These are phyloP conservation scores for Diarsia brunnea DNA, from an alignment of 2,888 invertebrate species.

Conservation along the genomic window DNA sequence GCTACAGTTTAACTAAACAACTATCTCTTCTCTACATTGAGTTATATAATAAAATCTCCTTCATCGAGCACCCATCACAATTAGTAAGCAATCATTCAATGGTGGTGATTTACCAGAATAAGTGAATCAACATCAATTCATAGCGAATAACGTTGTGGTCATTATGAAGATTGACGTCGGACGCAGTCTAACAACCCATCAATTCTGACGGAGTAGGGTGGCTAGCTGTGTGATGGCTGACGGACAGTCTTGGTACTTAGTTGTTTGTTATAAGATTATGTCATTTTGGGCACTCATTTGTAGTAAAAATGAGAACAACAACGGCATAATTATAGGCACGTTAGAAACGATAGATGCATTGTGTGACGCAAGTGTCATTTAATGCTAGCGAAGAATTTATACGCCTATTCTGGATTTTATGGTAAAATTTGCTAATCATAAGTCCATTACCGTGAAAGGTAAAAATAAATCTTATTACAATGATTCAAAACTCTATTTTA, in stretches of 20 bases:
- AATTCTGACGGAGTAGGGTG: conserved; percentile 72
- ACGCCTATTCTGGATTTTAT: too few relatives aligned
- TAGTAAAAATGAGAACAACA: too few relatives aligned
- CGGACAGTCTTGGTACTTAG: conserved; percentile 40
- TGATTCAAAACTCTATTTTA: too few relatives aligned
- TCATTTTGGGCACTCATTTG: too few relatives aligned
- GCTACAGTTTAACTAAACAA: too few relatives aligned
- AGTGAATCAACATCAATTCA: conserved; percentile 71
- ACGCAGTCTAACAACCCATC: conserved; percentile 73
- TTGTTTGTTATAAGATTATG: too few relatives aligned
- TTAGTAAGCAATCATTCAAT: conserved; percentile 64
- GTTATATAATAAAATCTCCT: conserved; percentile 26
- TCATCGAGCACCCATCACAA: conserved; percentile 29
- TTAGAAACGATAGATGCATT: too few relatives aligned
- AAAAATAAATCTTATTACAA: too few relatives aligned
- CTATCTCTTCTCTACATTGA: not conserved
- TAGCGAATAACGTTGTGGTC: conserved; percentile 72
- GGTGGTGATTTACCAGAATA: conserved; percentile 64
- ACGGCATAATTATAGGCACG: too few relatives aligned
- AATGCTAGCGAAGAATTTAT: not conserved
- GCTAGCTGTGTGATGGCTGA: rapidly evolving
- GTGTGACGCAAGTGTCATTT: not conserved
- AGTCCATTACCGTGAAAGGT: too few relatives aligned
- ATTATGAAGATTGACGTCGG: conserved; percentile 83
- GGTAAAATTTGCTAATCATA: too few relatives aligned